A percentile compares a stretch with the other conserved stretches of the same genome.
phyloP scores from a whole-genome alignment of 1,140 invertebrate genomes.

The Hylaeus anthracinus region DNA sequence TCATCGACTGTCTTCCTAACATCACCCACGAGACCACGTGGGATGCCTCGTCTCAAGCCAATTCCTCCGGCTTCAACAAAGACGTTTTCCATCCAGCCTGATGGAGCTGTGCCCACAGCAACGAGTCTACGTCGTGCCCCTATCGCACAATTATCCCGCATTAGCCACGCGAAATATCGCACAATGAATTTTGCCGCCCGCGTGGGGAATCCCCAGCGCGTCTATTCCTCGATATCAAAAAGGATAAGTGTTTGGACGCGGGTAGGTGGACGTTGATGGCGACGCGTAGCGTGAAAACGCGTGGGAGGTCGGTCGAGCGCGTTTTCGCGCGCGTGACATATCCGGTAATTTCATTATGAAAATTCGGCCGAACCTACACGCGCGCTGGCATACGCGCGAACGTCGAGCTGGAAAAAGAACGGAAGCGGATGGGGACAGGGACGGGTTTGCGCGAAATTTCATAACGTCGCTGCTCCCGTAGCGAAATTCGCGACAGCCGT shows the following conservation, averaged over 20 bases:
- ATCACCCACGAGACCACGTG: too few species aligned
- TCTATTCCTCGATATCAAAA: neutral
- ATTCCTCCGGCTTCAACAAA: too few species aligned
- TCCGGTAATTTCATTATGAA: slow-evolving; percentile 68
- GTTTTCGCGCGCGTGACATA: slow-evolving; percentile 41
- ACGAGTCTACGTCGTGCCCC: too few species aligned
- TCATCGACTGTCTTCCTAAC: too few species aligned
- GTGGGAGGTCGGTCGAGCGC: neutral
- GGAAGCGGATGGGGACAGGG: neutral
- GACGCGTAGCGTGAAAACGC: neutral
- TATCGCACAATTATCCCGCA: neutral
- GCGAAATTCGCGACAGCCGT: slow-evolving; percentile 24
- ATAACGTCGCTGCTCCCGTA: slow-evolving; percentile 14
- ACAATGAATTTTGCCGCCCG: neutral
- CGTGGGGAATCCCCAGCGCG: neutral
- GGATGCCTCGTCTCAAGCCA: too few species aligned
- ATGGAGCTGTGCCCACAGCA: too few species aligned
- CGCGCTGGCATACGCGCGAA: neutral
- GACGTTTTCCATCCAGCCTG: too few species aligned
- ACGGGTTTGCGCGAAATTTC: slow-evolving; percentile 31
- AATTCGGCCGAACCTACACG: slow-evolving; percentile 31
- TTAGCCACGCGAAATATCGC: too few species aligned
- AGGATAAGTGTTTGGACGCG: neutral
- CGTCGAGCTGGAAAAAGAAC: neutral
- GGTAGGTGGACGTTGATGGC: too few species aligned